Evolutionary conservation across 2,797 vertebrate genomes (phyloP), one percentile per base, ranked within the genome.

Genomic region (Labroides dimidiatus): DNA sequence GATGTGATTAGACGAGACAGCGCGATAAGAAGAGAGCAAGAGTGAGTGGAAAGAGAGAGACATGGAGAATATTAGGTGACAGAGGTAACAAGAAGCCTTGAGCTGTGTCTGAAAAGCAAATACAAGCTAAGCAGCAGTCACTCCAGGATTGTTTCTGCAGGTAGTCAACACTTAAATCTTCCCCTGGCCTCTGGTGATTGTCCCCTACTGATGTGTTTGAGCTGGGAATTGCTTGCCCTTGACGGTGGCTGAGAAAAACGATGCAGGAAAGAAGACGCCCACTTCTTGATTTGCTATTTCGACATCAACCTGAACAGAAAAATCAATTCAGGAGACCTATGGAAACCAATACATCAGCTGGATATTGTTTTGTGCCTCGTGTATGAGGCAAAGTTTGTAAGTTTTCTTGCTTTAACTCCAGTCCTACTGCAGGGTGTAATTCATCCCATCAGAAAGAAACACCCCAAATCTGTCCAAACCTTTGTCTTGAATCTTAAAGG

Each of bases 291-390:
- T 78, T 20, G 19, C 24, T 55, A 53, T 69, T 79, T 78, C 51
- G n/a, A 52, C 37, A 69, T 72, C 71, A 62, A 8, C 44, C 64
- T 30, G 30, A 52, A 47, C 49, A 12, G 0, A 51, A 56, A 66
- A 67, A 84, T 82, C 87, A 81, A 80, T 78, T 68, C 37, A 44
- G 4, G 1, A 77, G 13, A 15, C 16, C 30, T 20, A n/a, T 64
- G 33, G 58, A 75, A 67, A 45, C 54, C 54, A 60, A 70, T 30
- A 66, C 52, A 83, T 72, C 61, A 64, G 64, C 55, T 36, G 19
- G 27, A 61, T 45, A 6, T 43, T 49, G 37, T 43, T 13, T 68
- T 36, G n/a, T 33, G 30, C 24, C 19, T 23, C 20, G 7, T 21
- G 4, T 21, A 7, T 11, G 10, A 6, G 45, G 12, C 13, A 20